Conservation (phyloP, 1,140 invertebrate genomes). For the Bombyx mandarina region DNA sequence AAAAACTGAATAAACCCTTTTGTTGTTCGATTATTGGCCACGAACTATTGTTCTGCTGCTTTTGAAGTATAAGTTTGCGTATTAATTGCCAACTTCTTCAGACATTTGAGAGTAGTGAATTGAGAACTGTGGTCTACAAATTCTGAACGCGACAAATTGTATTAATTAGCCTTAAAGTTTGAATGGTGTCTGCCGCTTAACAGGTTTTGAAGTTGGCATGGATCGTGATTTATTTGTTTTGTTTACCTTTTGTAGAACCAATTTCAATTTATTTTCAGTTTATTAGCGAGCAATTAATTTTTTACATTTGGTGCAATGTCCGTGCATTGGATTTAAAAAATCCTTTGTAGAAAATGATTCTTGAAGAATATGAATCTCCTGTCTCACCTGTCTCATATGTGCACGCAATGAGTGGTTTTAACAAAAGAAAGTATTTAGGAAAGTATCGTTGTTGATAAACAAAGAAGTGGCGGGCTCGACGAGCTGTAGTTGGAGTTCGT, state of each 20-base stretch:
- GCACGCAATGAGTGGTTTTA: slow-evolving; percentile 43
- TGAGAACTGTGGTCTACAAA: slow-evolving; percentile 5
- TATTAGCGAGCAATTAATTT: too few species aligned
- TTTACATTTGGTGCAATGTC: too few species aligned
- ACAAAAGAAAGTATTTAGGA: slow-evolving; percentile 62
- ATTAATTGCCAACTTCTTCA: slow-evolving; percentile 22
- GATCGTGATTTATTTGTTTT: too few species aligned
- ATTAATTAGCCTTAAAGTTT: slow-evolving; percentile 9
- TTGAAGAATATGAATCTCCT: not conserved
- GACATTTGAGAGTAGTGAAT: slow-evolving; percentile 18
- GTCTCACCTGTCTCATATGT: slow-evolving; percentile 17
- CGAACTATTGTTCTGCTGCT: not conserved
- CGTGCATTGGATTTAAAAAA: too few species aligned
- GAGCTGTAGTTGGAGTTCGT: slow-evolving; percentile 43
- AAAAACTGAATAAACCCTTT: too few species aligned
- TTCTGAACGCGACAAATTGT: slow-evolving; percentile 15
- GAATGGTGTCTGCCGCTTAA: not conserved
- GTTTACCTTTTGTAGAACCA: too few species aligned
- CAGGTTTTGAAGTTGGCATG: too few species aligned
- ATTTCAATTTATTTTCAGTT: too few species aligned
- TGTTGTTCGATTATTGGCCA: too few species aligned
- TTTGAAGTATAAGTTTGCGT: slow-evolving; percentile 19
- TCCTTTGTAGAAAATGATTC: too few species aligned
- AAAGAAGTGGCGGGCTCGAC: slow-evolving; percentile 47
- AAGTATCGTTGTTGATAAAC: slow-evolving; percentile 63